phyloP scores from a whole-genome alignment of 2,797 vertebrate species.

The Neopelma chrysocephalum region DNA sequence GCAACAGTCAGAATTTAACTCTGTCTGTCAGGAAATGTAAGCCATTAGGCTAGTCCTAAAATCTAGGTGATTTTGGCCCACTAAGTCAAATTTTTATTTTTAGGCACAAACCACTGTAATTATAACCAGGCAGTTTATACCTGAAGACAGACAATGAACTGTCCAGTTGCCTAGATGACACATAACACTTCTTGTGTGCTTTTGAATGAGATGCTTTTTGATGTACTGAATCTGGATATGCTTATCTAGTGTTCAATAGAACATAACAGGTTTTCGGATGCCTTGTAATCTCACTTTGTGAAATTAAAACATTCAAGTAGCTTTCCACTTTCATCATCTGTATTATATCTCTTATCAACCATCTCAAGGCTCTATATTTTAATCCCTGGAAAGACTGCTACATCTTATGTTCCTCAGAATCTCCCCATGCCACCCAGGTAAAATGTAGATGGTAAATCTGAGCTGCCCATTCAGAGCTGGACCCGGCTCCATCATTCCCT shows the following conservation, averaged over 20 bases:
- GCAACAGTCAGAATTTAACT: background rate
- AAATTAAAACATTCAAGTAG: background rate
- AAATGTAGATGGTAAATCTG: background rate
- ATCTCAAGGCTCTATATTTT: background rate
- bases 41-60: background rate
- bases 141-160: background rate
- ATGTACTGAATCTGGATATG: background rate
- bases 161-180: background rate
- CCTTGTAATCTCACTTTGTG: background rate
- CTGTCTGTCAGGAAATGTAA: background rate
- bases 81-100: background rate
- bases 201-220: background rate
- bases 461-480: background rate
- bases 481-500: background rate
- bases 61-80: background rate
- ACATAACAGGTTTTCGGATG: background rate
- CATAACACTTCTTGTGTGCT: background rate
- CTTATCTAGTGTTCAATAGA: background rate
- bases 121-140: background rate
- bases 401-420: background rate
- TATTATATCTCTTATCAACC: background rate
- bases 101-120: background rate
- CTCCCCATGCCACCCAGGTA: background rate
- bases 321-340: background rate
- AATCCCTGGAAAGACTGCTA: background rate